Evolutionary conservation across 2,888 invertebrate genomes (phyloP).

Genomic region (Cosmia trapezina): DNA sequence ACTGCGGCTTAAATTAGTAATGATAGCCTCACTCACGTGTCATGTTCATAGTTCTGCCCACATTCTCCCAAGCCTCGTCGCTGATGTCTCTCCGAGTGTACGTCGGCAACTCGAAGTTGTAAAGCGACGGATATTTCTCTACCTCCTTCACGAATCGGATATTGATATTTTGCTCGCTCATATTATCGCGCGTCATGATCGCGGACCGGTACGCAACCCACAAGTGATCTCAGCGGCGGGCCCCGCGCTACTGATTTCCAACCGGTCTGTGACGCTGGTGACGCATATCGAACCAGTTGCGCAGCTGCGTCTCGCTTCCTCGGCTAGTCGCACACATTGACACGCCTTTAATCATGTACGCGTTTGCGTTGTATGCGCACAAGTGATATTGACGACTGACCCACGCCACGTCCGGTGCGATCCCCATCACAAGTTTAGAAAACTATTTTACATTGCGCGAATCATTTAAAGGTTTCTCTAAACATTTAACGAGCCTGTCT

Average conservation of each 20-base stretch:
- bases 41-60: conserved; percentile 63
- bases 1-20: conserved; percentile 25
- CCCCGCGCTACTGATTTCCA: conserved; percentile 58
- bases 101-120: conserved; percentile 61
- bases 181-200: conserved; percentile 51
- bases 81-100: conserved; percentile 68
- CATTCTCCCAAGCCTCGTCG: conserved; percentile 69
- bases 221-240: conserved; percentile 47
- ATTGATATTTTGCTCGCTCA: conserved; percentile 63
- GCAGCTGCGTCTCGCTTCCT: conserved; percentile 26
- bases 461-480: background rate
- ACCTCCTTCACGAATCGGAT: conserved; percentile 65
- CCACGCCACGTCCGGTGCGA: background rate
- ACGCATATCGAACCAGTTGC: conserved; percentile 61
- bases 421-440: background rate
- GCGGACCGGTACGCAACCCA: conserved; percentile 51
- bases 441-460: conserved; percentile 3
- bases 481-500: background rate
- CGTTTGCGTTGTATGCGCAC: conserved; percentile 34
- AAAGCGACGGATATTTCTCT: conserved; percentile 62
- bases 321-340: conserved; percentile 26
- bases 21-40: conserved; percentile 61
- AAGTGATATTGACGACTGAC: background rate
- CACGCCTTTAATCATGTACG: conserved; percentile 12
- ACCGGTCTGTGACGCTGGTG: conserved; percentile 63